These are phyloP conservation scores for Eupleurogrammus muticus DNA, from an alignment of 2,797 vertebrate species.

Conservation along the genomic window DNA sequence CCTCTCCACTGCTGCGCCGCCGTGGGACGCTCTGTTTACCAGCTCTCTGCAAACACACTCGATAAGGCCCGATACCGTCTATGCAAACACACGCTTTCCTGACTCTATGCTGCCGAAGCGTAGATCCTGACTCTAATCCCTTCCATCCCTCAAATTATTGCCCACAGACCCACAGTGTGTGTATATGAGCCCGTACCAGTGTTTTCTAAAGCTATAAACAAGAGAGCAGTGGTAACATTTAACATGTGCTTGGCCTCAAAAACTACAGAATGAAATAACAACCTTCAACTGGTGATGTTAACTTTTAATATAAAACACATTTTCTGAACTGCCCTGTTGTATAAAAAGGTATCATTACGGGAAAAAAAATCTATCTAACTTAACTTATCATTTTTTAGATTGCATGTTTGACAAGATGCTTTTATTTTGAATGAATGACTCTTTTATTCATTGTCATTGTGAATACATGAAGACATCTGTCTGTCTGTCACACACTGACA, in stretches of 20 bases:
- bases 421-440: background rate
- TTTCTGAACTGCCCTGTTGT: no score
- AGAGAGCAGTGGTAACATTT: no score
- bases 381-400: background rate
- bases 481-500: background rate
- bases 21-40: slow-evolving; percentile 60
- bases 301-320: no score
- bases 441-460: background rate
- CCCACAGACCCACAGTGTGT: background rate
- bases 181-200: background rate
- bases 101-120: slow-evolving; percentile 4
- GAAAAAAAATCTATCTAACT: background rate
- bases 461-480: no score
- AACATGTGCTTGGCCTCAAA: background rate
- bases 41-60: slow-evolving; percentile 63
- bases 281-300: no score
- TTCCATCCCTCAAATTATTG: background rate
- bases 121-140: slow-evolving; percentile 6
- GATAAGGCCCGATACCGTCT: slow-evolving; percentile 20
- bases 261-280: no score
- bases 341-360: no score
- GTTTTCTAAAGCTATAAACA: background rate
- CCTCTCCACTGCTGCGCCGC: slow-evolving; percentile 41
- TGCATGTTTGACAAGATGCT: no score
- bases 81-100: slow-evolving; percentile 29